Evolutionary conservation across 37 sponge, comb jelly and placozoan species (phyloP), one percentile per base, ranked within the genome.

Genomic region (Dysidea cf. avara): DNA sequence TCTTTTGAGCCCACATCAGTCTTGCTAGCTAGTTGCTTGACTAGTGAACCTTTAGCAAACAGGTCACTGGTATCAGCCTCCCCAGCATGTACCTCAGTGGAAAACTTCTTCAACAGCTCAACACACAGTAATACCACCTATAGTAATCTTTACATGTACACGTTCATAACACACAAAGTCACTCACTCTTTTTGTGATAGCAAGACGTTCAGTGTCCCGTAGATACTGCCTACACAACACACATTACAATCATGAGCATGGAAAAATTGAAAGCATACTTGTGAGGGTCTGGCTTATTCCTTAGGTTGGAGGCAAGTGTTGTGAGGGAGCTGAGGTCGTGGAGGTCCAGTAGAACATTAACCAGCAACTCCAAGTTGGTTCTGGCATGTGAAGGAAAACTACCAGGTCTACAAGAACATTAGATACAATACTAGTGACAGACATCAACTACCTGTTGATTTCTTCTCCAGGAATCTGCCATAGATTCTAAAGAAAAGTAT

Each of bases 381-480:
- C 86, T 57, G 9, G 80, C 86, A 68, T 86, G 80, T 31, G 69
- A 66, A 33, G 69, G 56, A 59, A 86, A 86, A 20, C 40, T 79
- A 0, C 86, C 86, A 39, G 86, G 86, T 16, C 86, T 78, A 48
- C 17, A n/a, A n/a, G n/a, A n/a, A n/a, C n/a, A n/a, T n/a, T n/a
- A 43, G 5, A 43, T 43, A 9, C 46, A 43, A 9, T 43, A 43
- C 9, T 43, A 43, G 9, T 5, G 46, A 43, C 5, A 43, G 46
- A 43, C 9, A 43, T 12, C 7, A 12, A 43, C 25, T 59, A 78
- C 79, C 79, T 58, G 56, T 86, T 86, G 66, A 86, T 66, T 61
- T 86, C 86, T 24, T 72, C 72, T 17, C 32, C 52, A 2, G 60
- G 75, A 0, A 86, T 65, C 75, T 86, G 86, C 86, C 86, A 86